Evolutionary conservation across 2,113 vertebrate species (phyloP).

Genomic region (Picathartes gymnocephalus): DNA sequence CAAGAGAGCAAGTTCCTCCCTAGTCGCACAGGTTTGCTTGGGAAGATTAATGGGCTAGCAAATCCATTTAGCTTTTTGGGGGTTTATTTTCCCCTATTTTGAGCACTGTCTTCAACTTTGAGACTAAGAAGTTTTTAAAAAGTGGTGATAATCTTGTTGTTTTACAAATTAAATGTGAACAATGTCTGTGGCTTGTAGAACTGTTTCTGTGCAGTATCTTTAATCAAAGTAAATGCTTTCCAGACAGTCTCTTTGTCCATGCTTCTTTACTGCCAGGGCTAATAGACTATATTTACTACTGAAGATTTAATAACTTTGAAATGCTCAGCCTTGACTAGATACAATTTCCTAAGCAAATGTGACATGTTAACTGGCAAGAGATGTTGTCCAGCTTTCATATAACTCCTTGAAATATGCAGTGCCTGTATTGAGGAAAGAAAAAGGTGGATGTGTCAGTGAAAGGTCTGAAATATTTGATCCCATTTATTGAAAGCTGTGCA

Average conservation of each 20-base stretch:
- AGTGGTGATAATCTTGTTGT: accelerated
- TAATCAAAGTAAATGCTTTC: background rate
- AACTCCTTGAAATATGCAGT: background rate
- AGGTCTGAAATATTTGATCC: background rate
- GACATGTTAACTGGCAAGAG: background rate
- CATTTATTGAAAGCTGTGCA: background rate
- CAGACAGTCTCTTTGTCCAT: background rate
- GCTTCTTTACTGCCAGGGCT: background rate
- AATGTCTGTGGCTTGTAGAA: background rate
- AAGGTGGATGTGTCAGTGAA: background rate
- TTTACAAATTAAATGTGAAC: background rate
- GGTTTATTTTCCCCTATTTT: background rate
- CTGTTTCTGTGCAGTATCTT: background rate
- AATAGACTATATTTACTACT: background rate
- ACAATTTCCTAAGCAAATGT: background rate
- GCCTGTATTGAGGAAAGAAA: background rate
- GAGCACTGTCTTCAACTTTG: background rate
- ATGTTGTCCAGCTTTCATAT: background rate
- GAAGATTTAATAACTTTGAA: background rate
- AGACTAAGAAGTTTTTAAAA: background rate
- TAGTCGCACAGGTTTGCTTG: background rate
- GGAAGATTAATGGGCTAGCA: background rate
- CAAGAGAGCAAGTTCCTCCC: background rate
- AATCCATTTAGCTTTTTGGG: background rate
- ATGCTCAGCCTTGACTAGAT: background rate